These are phyloP conservation scores for Ericerus pela DNA, from an alignment of 1,140 invertebrate species.

Conservation along the genomic window DNA sequence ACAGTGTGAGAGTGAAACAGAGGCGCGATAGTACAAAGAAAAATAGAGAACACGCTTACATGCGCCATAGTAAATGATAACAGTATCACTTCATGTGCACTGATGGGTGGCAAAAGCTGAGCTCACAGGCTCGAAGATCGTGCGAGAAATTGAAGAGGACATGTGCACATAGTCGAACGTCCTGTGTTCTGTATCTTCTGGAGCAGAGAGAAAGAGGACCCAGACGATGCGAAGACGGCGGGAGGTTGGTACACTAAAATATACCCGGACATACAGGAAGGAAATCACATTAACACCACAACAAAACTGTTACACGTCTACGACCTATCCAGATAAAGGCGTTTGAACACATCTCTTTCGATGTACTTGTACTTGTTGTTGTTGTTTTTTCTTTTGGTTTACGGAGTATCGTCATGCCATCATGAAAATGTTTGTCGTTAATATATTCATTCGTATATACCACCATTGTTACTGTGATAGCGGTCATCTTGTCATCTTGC, in stretches of 20 bases:
- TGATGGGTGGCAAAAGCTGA: neutral
- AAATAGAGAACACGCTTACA: too few species aligned
- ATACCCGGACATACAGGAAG: slow-evolving; percentile 6
- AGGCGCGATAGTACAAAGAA: too few species aligned
- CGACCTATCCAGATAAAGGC: too few species aligned
- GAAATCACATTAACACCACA: slow-evolving; percentile 7
- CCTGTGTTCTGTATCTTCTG: neutral
- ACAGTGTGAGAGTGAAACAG: too few species aligned
- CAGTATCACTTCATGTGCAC: neutral
- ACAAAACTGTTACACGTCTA: slow-evolving; percentile 7
- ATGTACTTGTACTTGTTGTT: too few species aligned
- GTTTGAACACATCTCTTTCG: too few species aligned
- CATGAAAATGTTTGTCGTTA: slow-evolving; percentile 5
- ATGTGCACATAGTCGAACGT: slow-evolving; percentile 8
- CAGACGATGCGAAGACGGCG: neutral
- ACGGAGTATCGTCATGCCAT: neutral
- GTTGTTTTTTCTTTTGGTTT: too few species aligned
- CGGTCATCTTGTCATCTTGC: neutral
- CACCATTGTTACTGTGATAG: slow-evolving; percentile 2
- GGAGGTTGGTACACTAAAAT: neutral
- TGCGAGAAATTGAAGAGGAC: slow-evolving; percentile 4
- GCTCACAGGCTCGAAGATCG: too few species aligned
- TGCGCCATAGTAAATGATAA: too few species aligned
- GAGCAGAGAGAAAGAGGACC: too few species aligned
- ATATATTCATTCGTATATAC: too few species aligned